Evolutionary conservation across 2,888 invertebrate species (phyloP).

Genomic region (Gymnocheta viridis): DNA sequence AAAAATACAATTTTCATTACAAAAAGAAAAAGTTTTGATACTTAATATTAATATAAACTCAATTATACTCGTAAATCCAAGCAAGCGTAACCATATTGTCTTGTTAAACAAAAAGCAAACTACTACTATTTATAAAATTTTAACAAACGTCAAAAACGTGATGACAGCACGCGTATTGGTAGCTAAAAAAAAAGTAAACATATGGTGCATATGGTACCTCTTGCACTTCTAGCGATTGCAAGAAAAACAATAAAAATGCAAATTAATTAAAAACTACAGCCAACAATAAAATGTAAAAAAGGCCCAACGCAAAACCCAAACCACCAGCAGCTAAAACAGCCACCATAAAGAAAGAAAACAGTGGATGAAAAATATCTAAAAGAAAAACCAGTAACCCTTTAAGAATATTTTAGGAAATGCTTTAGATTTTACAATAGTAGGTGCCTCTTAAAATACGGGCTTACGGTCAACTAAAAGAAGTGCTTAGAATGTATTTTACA

Average conservation of each 20-base stretch:
- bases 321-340: neutral
- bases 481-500: too few relatives aligned
- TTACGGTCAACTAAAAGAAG: too few relatives aligned
- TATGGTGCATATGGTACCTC: slow-evolving; percentile 3
- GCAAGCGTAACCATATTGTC: slow-evolving; percentile 76
- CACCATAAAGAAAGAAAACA: neutral
- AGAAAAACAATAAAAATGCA: slow-evolving; percentile 53
- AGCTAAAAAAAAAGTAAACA: neutral
- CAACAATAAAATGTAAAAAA: slow-evolving; percentile 19
- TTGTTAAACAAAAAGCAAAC: slow-evolving; percentile 44
- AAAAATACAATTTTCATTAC: slow-evolving; percentile 67
- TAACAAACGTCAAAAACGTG: slow-evolving; percentile 14
- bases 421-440: neutral
- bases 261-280: slow-evolving; percentile 18
- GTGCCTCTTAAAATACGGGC: neutral
- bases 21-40: slow-evolving; percentile 1
- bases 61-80: slow-evolving; percentile 76
- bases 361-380: neutral
- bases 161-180: slow-evolving; percentile 28
- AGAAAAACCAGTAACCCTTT: slow-evolving; percentile 17
- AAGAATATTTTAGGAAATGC: neutral
- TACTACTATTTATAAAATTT: slow-evolving; percentile 4
- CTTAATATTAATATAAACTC: slow-evolving; percentile 55
- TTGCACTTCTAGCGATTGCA: neutral
- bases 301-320: slow-evolving; percentile 3